phyloP scores from a whole-genome alignment of 1,140 invertebrate genomes.

The Zaprionus kolodkinae region DNA sequence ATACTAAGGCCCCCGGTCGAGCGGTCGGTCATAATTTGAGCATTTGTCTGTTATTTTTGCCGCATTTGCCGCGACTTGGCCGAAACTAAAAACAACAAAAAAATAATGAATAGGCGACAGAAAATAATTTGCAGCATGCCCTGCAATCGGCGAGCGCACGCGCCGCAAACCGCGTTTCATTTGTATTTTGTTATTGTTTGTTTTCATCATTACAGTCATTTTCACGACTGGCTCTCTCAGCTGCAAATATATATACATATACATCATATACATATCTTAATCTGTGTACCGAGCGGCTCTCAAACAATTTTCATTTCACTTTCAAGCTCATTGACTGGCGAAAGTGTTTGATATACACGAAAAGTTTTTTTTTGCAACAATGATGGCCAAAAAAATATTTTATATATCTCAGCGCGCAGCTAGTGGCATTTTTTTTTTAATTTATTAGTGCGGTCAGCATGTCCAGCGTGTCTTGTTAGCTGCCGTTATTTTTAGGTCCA shows the following conservation, averaged over 20 bases:
- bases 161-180: slow-evolving; percentile 18
- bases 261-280: not conserved
- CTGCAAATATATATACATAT: slow-evolving; percentile 2
- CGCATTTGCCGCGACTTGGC: slow-evolving; percentile 38
- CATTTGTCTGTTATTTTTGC: slow-evolving; percentile 66
- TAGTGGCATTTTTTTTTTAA: not conserved
- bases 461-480: slow-evolving; percentile 33
- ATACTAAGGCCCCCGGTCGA: slow-evolving; percentile 21
- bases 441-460: slow-evolving; percentile 39
- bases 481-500: slow-evolving; percentile 65
- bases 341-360: slow-evolving; percentile 47
- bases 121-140: slow-evolving; percentile 63
- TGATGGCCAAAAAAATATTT: slow-evolving; percentile 15
- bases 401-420: not conserved
- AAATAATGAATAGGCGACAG: slow-evolving; percentile 43
- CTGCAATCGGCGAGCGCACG: slow-evolving; percentile 25
- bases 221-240: slow-evolving; percentile 44
- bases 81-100: slow-evolving; percentile 39
- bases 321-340: slow-evolving; percentile 60
- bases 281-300: slow-evolving; percentile 10
- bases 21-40: slow-evolving; percentile 47
- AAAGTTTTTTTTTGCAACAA: slow-evolving; percentile 12
- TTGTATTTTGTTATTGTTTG: slow-evolving; percentile 51
- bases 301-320: slow-evolving; percentile 65
- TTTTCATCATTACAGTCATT: slow-evolving; percentile 53